phyloP scores from a whole-genome alignment of 2,113 vertebrate genomes.

The Podiceps cristatus region DNA sequence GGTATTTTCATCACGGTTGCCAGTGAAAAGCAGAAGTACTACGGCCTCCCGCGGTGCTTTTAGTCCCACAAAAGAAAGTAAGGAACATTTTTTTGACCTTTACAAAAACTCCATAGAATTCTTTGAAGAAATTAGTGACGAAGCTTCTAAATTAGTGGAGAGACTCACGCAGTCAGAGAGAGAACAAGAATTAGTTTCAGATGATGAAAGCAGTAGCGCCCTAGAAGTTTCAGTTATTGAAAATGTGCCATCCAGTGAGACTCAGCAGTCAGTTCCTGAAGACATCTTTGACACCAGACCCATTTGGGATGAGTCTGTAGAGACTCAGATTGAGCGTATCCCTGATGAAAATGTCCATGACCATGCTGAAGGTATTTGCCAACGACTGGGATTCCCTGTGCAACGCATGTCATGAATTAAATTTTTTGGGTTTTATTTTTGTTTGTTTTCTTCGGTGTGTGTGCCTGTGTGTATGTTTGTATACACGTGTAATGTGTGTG shows the following conservation, averaged over 20 bases:
- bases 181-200: constrained; percentile 89
- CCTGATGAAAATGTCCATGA: constrained; percentile 94
- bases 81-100: constrained; percentile 83
- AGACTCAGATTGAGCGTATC: constrained; percentile 99
- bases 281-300: constrained; percentile 97
- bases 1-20: constrained; percentile 88
- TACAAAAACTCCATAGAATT: constrained; percentile 90
- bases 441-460: constrained; percentile 70
- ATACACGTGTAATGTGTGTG: constrained; percentile 65
- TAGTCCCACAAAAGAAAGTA: constrained; percentile 84
- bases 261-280: constrained; percentile 89
- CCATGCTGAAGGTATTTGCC: constrained; percentile 96
- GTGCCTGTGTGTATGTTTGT: constrained; percentile 41
- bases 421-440: constrained; percentile 65
- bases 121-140: constrained; percentile 95
- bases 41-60: constrained; percentile 62
- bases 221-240: constrained; percentile 93
- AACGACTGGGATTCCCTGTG: constrained; percentile 89
- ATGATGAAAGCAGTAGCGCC: constrained; percentile 94
- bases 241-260: constrained; percentile 87
- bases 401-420: constrained; percentile 86
- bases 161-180: constrained; percentile 90
- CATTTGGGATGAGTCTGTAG: constrained; percentile 96
- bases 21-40: constrained; percentile 85
- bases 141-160: constrained; percentile 94